Percentiles rank a stretch among this genome's conserved stretches.
phyloP scores from a whole-genome alignment of 2,888 invertebrate genomes.

The Ligdia adustata region DNA sequence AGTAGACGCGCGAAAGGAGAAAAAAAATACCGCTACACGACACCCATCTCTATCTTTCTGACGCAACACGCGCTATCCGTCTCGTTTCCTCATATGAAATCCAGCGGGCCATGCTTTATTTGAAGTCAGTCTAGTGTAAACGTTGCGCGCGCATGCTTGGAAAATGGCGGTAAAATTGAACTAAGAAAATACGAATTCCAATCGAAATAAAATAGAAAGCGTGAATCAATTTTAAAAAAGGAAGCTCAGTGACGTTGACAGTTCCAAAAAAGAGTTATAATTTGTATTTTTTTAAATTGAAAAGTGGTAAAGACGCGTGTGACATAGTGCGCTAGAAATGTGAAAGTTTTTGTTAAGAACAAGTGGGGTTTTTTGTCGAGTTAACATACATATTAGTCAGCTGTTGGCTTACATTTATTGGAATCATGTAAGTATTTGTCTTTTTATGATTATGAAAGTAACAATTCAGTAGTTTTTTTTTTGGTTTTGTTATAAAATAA shows the following conservation, averaged over 20 bases:
- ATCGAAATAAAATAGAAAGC: conserved; percentile 45
- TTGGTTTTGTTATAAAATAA: too few relatives aligned
- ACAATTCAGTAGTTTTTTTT: not conserved
- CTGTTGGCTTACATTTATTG: conserved; percentile 15
- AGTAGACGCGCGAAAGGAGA: conserved; percentile 79
- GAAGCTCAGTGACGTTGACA: conserved; percentile 23
- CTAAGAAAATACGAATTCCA: conserved; percentile 21
- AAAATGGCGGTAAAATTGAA: conserved; percentile 47
- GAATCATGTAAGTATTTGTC: conserved; percentile 17
- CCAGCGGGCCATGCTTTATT: conserved; percentile 55
- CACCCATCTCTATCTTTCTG: conserved; percentile 56
- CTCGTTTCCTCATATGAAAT: conserved; percentile 58
- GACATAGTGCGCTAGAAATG: conserved; percentile 48
- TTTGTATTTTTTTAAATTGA: not conserved
- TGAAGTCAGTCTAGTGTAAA: conserved; percentile 62
- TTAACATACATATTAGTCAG: conserved; percentile 23
- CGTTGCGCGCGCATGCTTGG: conserved; percentile 61
- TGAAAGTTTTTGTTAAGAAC: conserved; percentile 62
- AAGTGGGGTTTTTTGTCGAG: conserved; percentile 8
- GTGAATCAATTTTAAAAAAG: conserved; percentile 1
- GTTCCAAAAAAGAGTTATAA: not conserved
- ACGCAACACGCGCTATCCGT: conserved; percentile 40
- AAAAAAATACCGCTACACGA: conserved; percentile 80
- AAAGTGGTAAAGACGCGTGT: conserved; percentile 4
- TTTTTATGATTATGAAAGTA: not conserved